Base-by-base conservation (phyloP, 30 jellyfish, hydroid and myxozoan genomes). In the Mastigias papua region DNA sequence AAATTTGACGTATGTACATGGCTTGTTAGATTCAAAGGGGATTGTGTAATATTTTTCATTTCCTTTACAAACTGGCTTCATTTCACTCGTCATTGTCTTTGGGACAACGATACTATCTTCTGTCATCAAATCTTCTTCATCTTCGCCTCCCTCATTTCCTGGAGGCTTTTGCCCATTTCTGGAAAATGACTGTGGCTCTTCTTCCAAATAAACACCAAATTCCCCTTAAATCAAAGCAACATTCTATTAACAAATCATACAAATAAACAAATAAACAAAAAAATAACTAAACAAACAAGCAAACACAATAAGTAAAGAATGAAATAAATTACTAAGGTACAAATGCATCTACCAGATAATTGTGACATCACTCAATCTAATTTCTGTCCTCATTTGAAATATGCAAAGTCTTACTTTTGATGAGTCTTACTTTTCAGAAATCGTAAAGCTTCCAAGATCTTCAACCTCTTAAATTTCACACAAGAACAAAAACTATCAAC, bases 1-100 rank as follows among this genome's bases (percentile, higher is more conserved):
- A 73, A 95, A 95, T 76, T 95, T 95, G 71, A 95, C 90, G 69
- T 73, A 93, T 0, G 96, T 72, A 78, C 99, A 95, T 35, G 98
- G 98, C 70, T 95, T 95, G 22, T 78, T 89, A 28, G 87, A 73
- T 8, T 81, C 95, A 61, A 82, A 95, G 26, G 99, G 99, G 4
- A 95, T 86, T 17, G 79, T 68, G 71, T 31, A 90, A 71, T 87
- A 95, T 63, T 89, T 90, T 77, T 67, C 84, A 66, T 78, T 84
- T 71, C 80, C 93, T 42, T 68, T 79, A 73, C 98, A 86, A 2
- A 77, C 30, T 20, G 99, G 99, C 48, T 51, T 77, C 32, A 29
- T 54, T 3, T 97, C 93, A 0, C 81, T 34, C 26, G 99, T 95
- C 60, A 89, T 62, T 1, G 99, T 84, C 8, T 63, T 74, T 1